Evolutionary conservation across 2,888 invertebrate genomes (phyloP).

Genomic region (Zootermopsis nevadensis): DNA sequence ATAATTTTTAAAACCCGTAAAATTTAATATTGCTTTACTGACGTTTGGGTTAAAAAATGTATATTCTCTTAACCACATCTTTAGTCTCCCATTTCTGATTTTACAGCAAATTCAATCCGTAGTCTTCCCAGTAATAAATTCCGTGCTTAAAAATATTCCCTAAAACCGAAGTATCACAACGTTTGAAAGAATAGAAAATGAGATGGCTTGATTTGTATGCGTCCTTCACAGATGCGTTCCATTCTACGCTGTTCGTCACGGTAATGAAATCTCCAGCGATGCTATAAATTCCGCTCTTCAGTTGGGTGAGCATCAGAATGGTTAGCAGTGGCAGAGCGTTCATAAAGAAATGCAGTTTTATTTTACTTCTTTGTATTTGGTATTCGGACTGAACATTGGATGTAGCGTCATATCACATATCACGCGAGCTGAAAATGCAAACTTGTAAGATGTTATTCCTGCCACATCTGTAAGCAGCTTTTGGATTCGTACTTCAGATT

Average conservation of each 20-base stretch:
- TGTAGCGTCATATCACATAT: not conserved
- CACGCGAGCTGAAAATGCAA: not conserved
- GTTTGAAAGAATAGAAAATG: not conserved
- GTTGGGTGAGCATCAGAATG: not conserved
- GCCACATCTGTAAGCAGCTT: too few relatives aligned
- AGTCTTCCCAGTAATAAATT: not conserved
- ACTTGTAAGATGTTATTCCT: not conserved
- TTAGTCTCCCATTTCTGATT: not conserved
- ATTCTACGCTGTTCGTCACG: not conserved
- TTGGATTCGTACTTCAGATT: too few relatives aligned
- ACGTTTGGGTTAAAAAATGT: not conserved
- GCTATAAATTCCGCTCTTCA: constrained; percentile 4
- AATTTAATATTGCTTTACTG: not conserved
- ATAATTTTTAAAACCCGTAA: not conserved
- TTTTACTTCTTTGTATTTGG: not conserved
- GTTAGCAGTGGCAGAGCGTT: not conserved
- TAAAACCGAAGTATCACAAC: not conserved
- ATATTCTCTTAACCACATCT: not conserved
- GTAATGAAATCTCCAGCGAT: not conserved
- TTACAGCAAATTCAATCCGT: not conserved
- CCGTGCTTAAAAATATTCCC: not conserved
- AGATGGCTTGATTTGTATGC: constrained; percentile 12
- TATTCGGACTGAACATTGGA: not conserved
- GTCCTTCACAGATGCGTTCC: not conserved
- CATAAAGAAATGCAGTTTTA: not conserved